A percentile compares a stretch with the other conserved stretches of the same genome.
Evolutionary conservation across 2,888 invertebrate genomes (phyloP).

Genomic region (Drosophila anomelani): DNA sequence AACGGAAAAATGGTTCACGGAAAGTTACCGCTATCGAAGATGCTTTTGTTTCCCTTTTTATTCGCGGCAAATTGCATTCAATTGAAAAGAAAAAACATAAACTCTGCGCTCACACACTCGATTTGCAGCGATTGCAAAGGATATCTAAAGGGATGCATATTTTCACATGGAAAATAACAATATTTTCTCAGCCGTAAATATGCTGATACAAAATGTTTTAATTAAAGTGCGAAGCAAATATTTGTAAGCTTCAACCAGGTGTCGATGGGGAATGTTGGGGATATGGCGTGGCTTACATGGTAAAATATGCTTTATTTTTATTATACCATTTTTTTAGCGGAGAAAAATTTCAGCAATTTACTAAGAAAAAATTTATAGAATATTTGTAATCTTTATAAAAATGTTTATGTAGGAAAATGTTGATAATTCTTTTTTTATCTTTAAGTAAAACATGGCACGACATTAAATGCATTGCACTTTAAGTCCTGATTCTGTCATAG

Average conservation of each 20-base stretch:
- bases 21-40: conserved; percentile 32
- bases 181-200: conserved; percentile 9
- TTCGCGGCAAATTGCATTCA: conserved; percentile 45
- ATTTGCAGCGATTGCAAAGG: conserved; percentile 29
- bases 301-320: background rate
- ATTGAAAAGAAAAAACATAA: conserved; percentile 32
- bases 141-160: conserved; percentile 1
- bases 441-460: background rate
- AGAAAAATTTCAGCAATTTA: background rate
- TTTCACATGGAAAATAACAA: conserved; percentile 8
- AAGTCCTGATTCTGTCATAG: conserved; percentile 11
- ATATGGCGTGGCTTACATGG: background rate
- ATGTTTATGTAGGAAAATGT: background rate
- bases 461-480: conserved; percentile 1
- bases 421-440: too few species aligned
- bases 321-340: background rate
- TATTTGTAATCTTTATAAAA: background rate
- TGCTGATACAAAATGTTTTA: conserved; percentile 3
- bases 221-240: background rate
- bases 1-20: conserved; percentile 47
- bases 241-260: conserved; percentile 7
- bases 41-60: conserved; percentile 27
- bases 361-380: background rate
- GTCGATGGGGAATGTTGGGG: background rate
- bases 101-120: conserved; percentile 32